These are phyloP conservation scores for Phaethornis superciliosus DNA, from an alignment of 2,113 vertebrate species.

Conservation along the genomic window DNA sequence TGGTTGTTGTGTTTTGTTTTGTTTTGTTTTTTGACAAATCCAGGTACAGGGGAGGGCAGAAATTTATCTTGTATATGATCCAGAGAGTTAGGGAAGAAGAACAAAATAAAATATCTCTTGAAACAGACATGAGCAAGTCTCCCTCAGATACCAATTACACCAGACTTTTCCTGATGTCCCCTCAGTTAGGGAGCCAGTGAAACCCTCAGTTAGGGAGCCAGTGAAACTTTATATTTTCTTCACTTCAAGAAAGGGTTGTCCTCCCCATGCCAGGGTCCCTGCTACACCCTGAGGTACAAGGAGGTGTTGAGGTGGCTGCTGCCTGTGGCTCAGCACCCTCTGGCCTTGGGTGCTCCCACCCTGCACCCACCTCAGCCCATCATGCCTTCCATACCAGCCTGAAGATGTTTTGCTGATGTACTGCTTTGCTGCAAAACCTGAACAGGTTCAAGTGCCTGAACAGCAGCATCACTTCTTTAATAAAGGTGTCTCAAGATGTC, in stretches of 20 bases:
- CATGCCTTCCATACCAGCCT: accelerated
- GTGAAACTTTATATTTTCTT: neutral
- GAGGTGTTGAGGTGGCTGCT: neutral
- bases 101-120: neutral
- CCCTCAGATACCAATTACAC: accelerated
- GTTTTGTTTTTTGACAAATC: neutral
- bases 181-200: neutral
- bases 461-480: neutral
- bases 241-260: neutral
- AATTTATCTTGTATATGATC: neutral
- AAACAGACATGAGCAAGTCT: neutral
- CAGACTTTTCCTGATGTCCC: neutral
- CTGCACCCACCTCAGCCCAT: neutral
- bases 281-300: neutral
- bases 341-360: neutral
- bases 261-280: accelerated
- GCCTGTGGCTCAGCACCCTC: neutral
- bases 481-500: neutral
- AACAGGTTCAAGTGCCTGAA: neutral
- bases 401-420: neutral
- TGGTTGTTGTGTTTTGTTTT: too few species aligned
- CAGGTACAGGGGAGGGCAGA: too few species aligned
- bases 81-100: neutral
- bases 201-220: neutral
- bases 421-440: neutral